phyloP scores from a whole-genome alignment of 2,888 invertebrate genomes.

The Synanthedon myopaeformis region DNA sequence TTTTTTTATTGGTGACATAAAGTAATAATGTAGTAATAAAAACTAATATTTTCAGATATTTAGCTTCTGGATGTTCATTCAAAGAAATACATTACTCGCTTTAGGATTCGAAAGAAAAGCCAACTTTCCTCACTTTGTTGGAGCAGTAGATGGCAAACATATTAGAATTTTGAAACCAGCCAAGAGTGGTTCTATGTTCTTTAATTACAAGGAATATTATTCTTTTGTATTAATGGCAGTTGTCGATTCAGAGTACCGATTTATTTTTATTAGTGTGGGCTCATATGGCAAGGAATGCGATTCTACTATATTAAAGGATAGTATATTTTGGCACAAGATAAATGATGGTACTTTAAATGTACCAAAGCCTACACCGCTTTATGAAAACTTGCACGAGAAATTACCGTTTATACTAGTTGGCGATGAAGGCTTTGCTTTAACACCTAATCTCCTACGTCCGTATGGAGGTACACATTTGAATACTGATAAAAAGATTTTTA shows the following conservation, averaged over 20 bases:
- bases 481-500: slow-evolving; percentile 5
- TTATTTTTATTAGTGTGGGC: slow-evolving; percentile 11
- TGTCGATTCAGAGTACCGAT: slow-evolving; percentile 13
- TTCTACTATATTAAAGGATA: slow-evolving; percentile 13
- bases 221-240: slow-evolving; percentile 11
- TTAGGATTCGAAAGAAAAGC: background rate
- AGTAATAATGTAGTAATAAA: no score
- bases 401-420: background rate
- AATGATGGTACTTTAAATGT: slow-evolving; percentile 11
- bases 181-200: background rate
- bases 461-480: background rate
- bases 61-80: slow-evolving; percentile 9
- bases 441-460: background rate
- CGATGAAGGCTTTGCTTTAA: slow-evolving; percentile 1
- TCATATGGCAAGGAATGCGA: slow-evolving; percentile 13
- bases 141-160: slow-evolving; percentile 1
- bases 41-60: slow-evolving; percentile 3
- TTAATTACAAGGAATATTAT: background rate
- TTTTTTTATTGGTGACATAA: no score
- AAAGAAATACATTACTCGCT: slow-evolving; percentile 8
- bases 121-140: background rate
- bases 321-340: slow-evolving; percentile 13
- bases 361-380: slow-evolving; percentile 12
- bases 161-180: background rate
- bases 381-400: slow-evolving; percentile 3